Percentiles rank a stretch among this genome's conserved stretches.
These are phyloP conservation scores for Heliconius hewitsoni DNA, from an alignment of 1,140 invertebrate genomes.

Conservation along the genomic window DNA sequence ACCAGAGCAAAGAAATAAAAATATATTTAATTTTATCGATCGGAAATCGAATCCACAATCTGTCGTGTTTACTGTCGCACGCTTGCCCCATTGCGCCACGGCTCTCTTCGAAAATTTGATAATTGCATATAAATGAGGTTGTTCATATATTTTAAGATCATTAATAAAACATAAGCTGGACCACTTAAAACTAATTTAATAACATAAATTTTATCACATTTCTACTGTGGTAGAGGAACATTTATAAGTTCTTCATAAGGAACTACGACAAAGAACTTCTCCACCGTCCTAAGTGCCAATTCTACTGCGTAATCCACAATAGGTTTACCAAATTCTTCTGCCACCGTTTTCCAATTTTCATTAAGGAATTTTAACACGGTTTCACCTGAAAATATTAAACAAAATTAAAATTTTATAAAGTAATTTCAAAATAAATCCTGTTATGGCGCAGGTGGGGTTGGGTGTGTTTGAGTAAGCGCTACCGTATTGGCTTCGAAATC, in stretches of 20 bases:
- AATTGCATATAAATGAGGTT: neutral
- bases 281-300: conserved; percentile 63
- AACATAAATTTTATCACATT: conserved; percentile 4
- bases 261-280: conserved; percentile 66
- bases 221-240: conserved; percentile 52
- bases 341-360: conserved; percentile 69
- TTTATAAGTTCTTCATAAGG: conserved; percentile 69
- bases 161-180: conserved; percentile 2
- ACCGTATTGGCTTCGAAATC: too few relatives aligned
- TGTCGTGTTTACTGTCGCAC: too few relatives aligned
- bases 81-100: too few relatives aligned
- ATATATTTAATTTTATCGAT: too few relatives aligned
- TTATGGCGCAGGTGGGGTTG: neutral
- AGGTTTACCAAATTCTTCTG: conserved; percentile 72
- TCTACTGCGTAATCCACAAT: conserved; percentile 72
- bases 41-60: too few relatives aligned
- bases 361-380: conserved; percentile 68
- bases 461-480: too few relatives aligned
- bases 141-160: neutral
- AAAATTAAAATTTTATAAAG: neutral
- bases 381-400: conserved; percentile 53
- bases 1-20: too few relatives aligned
- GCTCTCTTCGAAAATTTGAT: neutral
- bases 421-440: neutral
- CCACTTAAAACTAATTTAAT: conserved; percentile 1